These are phyloP conservation scores for Neopelma chrysocephalum DNA, from an alignment of 2,797 vertebrate species.

Conservation along the genomic window DNA sequence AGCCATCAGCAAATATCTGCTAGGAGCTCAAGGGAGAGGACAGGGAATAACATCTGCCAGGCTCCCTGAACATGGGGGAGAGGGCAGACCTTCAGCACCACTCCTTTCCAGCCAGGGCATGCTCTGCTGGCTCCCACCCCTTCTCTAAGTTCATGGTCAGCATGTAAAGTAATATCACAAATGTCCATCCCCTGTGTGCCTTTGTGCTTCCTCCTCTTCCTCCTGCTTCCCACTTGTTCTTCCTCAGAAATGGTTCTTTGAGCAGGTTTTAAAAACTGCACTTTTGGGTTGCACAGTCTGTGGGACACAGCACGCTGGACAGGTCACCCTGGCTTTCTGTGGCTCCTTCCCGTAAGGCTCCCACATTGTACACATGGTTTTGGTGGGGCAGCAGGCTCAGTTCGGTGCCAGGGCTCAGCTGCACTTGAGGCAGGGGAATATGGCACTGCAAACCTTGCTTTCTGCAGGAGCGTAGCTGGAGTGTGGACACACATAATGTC, in stretches of 20 bases:
- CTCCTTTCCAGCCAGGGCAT: not conserved
- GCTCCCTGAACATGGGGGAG: accelerated
- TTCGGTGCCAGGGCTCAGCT: too few species aligned
- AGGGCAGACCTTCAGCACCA: not conserved
- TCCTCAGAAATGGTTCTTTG: not conserved
- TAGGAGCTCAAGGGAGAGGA: not conserved
- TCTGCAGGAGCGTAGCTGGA: not conserved
- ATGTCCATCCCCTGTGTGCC: not conserved
- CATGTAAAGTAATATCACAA: not conserved
- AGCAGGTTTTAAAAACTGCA: not conserved
- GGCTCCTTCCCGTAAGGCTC: not conserved
- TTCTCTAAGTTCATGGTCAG: not conserved
- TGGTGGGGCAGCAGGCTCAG: not conserved
- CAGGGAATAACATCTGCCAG: not conserved
- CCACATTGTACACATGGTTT: accelerated
- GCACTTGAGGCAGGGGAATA: not conserved
- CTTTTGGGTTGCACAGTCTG: accelerated
- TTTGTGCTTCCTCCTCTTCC: not conserved
- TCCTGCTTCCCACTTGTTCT: not conserved
- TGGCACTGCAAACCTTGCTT: not conserved
- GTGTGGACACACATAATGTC: accelerated
- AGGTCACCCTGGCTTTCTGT: not conserved
- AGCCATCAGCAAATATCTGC: not conserved
- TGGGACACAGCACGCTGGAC: not conserved
- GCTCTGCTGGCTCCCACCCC: not conserved